phyloP scores from a whole-genome alignment of 1,140 invertebrate genomes.

The Lordiphosa stackelbergi region DNA sequence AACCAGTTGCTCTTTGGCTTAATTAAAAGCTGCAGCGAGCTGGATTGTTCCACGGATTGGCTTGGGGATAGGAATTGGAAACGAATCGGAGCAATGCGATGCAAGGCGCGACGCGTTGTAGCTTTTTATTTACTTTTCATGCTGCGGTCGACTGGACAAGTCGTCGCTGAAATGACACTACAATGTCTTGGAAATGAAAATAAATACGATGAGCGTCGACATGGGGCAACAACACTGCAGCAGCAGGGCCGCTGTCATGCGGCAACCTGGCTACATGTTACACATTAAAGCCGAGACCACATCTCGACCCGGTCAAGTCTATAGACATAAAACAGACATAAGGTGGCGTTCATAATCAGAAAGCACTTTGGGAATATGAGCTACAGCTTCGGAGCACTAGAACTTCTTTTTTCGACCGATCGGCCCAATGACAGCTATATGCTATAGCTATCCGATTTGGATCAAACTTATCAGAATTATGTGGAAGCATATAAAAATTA shows the following conservation, averaged over 20 bases:
- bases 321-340: too few species aligned
- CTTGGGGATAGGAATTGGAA: slow-evolving; percentile 22
- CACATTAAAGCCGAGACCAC: slow-evolving; percentile 55
- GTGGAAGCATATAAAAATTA: too few species aligned
- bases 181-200: slow-evolving; percentile 73
- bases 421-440: too few species aligned
- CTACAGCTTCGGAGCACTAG: too few species aligned
- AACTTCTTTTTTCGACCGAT: too few species aligned
- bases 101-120: slow-evolving; percentile 26
- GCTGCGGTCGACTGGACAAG: slow-evolving; percentile 57
- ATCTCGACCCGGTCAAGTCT: not conserved
- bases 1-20: slow-evolving; percentile 70
- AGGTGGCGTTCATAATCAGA: too few species aligned
- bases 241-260: slow-evolving; percentile 19
- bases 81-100: slow-evolving; percentile 21
- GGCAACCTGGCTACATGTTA: slow-evolving; percentile 63
- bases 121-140: slow-evolving; percentile 66
- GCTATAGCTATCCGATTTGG: too few species aligned
- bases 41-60: slow-evolving; percentile 68
- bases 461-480: too few species aligned
- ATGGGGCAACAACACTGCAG: slow-evolving; percentile 22
- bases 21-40: slow-evolving; percentile 70
- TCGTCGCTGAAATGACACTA: slow-evolving; percentile 70
- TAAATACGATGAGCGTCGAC: slow-evolving; percentile 54
- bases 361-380: not conserved